phyloP scores from a whole-genome alignment of 37 sponge, comb jelly and placozoan genomes.

The Ephydatia muelleri region DNA sequence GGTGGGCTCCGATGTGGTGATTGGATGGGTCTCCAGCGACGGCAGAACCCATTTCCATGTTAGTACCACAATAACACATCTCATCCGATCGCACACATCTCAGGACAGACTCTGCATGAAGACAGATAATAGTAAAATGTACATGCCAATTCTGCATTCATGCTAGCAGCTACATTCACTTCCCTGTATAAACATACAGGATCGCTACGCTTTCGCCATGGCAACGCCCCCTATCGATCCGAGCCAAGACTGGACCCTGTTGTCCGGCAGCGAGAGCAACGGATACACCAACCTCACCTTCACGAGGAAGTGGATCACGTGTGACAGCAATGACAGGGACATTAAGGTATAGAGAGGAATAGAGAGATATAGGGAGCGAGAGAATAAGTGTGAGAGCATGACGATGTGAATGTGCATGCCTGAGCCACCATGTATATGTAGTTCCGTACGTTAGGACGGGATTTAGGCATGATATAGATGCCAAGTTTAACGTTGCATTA shows the following conservation, averaged over 20 bases:
- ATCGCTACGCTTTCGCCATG: slow-evolving; percentile 28
- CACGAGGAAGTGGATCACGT: slow-evolving; percentile 23
- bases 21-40: slow-evolving; percentile 51
- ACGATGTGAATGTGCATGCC: not conserved
- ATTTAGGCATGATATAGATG: too few relatives aligned
- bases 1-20: slow-evolving; percentile 48
- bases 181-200: too few relatives aligned
- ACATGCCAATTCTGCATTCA: too few relatives aligned
- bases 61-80: too few relatives aligned
- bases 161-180: too few relatives aligned
- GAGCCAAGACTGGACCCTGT: slow-evolving; percentile 29
- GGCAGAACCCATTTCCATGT: slow-evolving; percentile 13
- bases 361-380: not conserved
- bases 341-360: not conserved
- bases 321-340: slow-evolving; percentile 24
- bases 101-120: too few relatives aligned
- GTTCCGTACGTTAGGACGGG: not conserved
- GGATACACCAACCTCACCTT: slow-evolving; percentile 49
- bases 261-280: slow-evolving; percentile 15
- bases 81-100: too few relatives aligned
- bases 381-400: not conserved
- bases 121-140: too few relatives aligned
- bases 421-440: not conserved
- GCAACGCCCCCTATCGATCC: slow-evolving; percentile 27
- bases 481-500: not conserved